These are phyloP conservation scores for Rhingia campestris DNA, from an alignment of 2,888 invertebrate species.

Conservation along the genomic window DNA sequence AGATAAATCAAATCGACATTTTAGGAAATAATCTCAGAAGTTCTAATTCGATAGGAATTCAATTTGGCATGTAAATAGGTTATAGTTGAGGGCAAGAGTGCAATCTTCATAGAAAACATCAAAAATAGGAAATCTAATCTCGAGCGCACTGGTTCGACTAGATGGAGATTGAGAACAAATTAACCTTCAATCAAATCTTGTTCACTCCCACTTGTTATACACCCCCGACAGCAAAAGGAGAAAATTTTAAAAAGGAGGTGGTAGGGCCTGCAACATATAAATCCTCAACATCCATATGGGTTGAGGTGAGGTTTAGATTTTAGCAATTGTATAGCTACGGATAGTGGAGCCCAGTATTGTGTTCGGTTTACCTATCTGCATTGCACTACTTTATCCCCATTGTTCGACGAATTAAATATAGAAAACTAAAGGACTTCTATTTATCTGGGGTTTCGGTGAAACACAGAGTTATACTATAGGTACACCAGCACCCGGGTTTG, in stretches of 20 bases:
- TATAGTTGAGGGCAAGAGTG: no score
- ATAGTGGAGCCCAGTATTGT: neutral
- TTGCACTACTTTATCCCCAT: neutral
- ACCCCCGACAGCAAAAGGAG: neutral
- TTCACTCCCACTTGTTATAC: constrained; percentile 3
- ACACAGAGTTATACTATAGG: no score
- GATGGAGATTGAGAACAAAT: constrained; percentile 1
- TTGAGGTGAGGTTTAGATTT: no score
- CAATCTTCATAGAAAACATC: no score
- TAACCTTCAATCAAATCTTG: constrained; percentile 10
- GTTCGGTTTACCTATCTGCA: neutral
- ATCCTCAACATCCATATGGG: no score
- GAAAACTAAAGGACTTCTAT: neutral
- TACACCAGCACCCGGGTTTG: neutral
- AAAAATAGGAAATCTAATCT: no score
- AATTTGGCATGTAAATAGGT: no score
- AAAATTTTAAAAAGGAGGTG: neutral
- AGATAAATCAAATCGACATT: no score
- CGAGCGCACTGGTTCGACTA: neutral
- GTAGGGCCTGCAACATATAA: neutral
- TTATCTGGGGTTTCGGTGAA: no score
- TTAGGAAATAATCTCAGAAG: no score
- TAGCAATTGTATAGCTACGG: no score
- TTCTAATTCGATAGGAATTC: no score
- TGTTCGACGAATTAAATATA: neutral